These are phyloP conservation scores for Natrix natrix DNA, from an alignment of 2,797 vertebrate genomes.

Conservation along the genomic window DNA sequence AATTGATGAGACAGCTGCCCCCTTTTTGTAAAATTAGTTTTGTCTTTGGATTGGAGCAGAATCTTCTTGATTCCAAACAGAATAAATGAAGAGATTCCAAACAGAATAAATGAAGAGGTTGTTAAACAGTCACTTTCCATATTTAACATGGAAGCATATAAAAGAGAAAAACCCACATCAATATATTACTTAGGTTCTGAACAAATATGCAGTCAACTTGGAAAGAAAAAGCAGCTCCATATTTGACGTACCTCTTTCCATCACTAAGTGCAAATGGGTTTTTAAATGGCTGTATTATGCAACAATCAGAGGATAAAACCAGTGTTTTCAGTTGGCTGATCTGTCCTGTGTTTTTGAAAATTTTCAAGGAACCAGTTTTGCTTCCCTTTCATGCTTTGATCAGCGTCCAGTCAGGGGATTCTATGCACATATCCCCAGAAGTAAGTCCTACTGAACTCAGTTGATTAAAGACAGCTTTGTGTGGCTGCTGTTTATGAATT, in stretches of 20 bases:
- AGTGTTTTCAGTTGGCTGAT: background rate
- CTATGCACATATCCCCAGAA: background rate
- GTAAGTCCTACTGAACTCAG: background rate
- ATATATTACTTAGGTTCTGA: conserved; percentile 29
- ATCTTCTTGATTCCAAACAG: conserved; percentile 53
- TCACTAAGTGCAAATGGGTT: conserved; percentile 32
- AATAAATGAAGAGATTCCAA: conserved; percentile 60
- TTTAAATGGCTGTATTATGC: background rate
- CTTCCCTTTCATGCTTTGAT: background rate
- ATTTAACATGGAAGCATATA: conserved; percentile 55
- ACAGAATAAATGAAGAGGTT: conserved; percentile 55
- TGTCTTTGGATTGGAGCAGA: conserved; percentile 52
- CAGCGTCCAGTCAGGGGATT: background rate
- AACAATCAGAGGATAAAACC: background rate
- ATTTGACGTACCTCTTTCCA: conserved; percentile 31
- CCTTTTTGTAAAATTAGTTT: conserved; percentile 57
- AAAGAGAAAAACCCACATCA: conserved; percentile 56
- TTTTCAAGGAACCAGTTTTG: background rate
- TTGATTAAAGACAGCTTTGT: background rate
- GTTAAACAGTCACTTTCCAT: conserved; percentile 54
- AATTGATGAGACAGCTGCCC: conserved; percentile 13
- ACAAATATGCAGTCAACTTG: conserved; percentile 27
- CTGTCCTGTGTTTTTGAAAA: background rate
- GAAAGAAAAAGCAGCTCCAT: conserved; percentile 47
- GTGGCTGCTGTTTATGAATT: background rate